Base-by-base conservation (phyloP, 2,113 vertebrate species). In the Chelonoidis abingdonii region DNA sequence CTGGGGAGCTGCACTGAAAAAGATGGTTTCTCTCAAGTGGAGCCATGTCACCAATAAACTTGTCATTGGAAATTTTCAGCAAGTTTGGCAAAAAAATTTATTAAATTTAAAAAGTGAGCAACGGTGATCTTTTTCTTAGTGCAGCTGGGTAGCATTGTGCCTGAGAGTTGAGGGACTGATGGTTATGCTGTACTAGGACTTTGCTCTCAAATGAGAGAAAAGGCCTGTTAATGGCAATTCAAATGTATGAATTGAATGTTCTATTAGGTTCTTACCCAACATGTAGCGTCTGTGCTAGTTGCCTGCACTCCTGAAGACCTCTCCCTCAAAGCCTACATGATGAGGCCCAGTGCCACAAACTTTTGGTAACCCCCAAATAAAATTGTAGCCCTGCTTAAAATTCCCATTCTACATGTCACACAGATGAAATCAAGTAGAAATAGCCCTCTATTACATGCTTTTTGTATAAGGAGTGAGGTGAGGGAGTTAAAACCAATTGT, bases 381-480 rank as follows among this genome's bases (percentile, higher is more conserved):
- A 49, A 31, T 17, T 31, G 79, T 16, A 29, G 24, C 44, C 75
- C 13, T 72, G 65, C 35, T 87, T 19, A 8, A 12, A 31, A 16
- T 44, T 24, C 44, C 11, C 76, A 25, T 76, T 44, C 62, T 1
- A 31, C 10, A 62, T 3, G 3, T 14, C 57, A 62, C 27, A 62
- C 27, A 62, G 38, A 5, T 0, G 0, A 47, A 35, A 19, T 0
- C 6, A n/a, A 52, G 44, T 79, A 31, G 27, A 16, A 49, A 31
- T 49, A 49, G 4, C 8, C 27, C 14, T 31, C 44, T 4, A 29
- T 31, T 13, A 13, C 13, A 90, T 4, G 9, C 17, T 53, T 16
- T 41, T 5, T 35, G 16, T 21, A 56, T 0, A 0, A n/a, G 50
- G 9, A 7, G 0, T 0, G 47, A 5, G 2, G 35, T 0, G 57